phyloP scores from a whole-genome alignment of 2,888 invertebrate species.

The Apamea monoglypha region DNA sequence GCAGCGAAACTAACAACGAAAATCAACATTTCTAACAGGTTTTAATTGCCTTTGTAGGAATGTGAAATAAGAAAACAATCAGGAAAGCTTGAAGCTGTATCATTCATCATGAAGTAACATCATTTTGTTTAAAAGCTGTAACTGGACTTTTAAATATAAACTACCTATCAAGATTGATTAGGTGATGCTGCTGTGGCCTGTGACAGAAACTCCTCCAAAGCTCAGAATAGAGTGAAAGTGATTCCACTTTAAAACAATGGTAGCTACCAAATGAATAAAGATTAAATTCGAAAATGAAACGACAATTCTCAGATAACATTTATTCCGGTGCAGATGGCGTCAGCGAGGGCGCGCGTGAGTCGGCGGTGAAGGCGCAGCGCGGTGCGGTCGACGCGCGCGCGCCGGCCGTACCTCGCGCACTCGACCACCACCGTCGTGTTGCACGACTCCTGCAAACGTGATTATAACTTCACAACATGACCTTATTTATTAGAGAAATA shows the following conservation, averaged over 20 bases:
- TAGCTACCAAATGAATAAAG: not conserved
- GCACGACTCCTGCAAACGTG: constrained; percentile 85
- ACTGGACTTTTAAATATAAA: not conserved
- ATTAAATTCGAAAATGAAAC: constrained; percentile 48
- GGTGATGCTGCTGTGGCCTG: not conserved
- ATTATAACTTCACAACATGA: constrained; percentile 69
- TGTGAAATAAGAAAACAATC: not conserved
- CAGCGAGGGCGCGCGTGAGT: constrained; percentile 77
- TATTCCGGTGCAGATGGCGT: constrained; percentile 79
- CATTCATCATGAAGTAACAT: not conserved
- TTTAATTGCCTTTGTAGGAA: not conserved
- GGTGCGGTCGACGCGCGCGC: constrained; percentile 80
- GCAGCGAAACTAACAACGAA: too few species aligned
- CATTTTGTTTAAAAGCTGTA: not conserved
- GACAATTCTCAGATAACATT: constrained; percentile 68
- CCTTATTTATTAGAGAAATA: constrained; percentile 71
- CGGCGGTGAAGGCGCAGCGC: constrained; percentile 79
- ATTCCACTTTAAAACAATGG: not conserved
- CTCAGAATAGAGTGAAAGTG: not conserved
- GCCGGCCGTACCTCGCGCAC: constrained; percentile 80
- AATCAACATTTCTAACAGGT: not conserved
- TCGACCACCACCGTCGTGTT: constrained; percentile 85
- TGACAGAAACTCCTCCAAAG: not conserved
- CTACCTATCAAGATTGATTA: not conserved
- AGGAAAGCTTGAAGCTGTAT: not conserved